Evolutionary conservation across 64 coral and sea anemone species (phyloP).

Genomic region (Actinia equina): DNA sequence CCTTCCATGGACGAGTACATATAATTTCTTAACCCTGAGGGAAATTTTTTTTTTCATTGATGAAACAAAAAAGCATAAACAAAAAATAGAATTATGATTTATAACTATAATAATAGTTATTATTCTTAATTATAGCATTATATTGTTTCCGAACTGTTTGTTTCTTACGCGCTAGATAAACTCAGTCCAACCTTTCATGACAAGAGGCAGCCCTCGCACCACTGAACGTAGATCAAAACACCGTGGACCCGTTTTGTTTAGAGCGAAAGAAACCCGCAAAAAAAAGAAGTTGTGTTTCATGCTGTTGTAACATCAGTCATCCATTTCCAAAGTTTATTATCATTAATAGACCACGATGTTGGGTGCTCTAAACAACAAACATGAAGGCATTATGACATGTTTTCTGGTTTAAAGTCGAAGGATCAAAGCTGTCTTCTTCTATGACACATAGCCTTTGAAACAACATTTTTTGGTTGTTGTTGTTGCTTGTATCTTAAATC

Average conservation of each 20-base stretch:
- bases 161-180: background rate
- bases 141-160: background rate
- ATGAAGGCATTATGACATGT: background rate
- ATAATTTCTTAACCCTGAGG: background rate
- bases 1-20: background rate
- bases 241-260: background rate
- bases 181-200: background rate
- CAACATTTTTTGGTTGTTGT: background rate
- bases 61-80: background rate
- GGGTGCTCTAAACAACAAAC: background rate
- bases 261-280: background rate
- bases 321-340: background rate
- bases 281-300: background rate
- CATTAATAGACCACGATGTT: too few species aligned
- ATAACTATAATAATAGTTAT: background rate
- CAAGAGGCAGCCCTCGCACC: too few species aligned
- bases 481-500: background rate
- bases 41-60: background rate
- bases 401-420: background rate
- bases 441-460: background rate
- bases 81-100: background rate
- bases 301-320: background rate
- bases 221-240: too few species aligned
- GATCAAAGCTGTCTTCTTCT: background rate
- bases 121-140: background rate